These are phyloP conservation scores for Zaprionus ghesquierei DNA, from an alignment of 1,140 invertebrate genomes.

Conservation along the genomic window DNA sequence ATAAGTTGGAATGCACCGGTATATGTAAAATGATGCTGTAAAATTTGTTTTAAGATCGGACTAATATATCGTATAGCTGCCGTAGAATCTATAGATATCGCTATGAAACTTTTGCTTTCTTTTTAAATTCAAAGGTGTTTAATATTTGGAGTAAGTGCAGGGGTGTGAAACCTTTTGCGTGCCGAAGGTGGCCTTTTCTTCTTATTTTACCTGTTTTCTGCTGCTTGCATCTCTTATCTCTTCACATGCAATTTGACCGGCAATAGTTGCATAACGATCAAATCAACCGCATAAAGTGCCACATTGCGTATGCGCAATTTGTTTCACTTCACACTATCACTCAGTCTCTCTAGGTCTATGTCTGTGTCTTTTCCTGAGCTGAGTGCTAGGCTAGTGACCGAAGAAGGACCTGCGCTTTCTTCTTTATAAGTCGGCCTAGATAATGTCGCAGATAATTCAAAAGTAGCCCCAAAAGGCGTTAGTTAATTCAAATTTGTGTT, in stretches of 20 bases:
- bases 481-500: conserved; percentile 73
- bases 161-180: no score
- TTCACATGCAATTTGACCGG: conserved; percentile 34
- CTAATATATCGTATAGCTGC: no score
- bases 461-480: conserved; percentile 32
- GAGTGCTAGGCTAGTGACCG: no score
- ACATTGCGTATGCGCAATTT: conserved; percentile 60
- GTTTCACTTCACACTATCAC: conserved; percentile 26
- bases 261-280: conserved; percentile 27
- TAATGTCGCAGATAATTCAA: conserved; percentile 36
- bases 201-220: background rate
- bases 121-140: no score
- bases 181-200: no score
- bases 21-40: no score
- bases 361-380: conserved; percentile 6
- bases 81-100: no score
- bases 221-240: conserved; percentile 34
- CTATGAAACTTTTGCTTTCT: no score
- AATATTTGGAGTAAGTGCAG: no score
- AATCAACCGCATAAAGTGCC: conserved; percentile 43
- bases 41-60: no score
- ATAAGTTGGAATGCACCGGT: no score
- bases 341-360: background rate
- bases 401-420: no score
- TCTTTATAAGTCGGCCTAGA: conserved; percentile 31